phyloP scores from a whole-genome alignment of 1,140 invertebrate genomes.

The Lepidurus couesii region DNA sequence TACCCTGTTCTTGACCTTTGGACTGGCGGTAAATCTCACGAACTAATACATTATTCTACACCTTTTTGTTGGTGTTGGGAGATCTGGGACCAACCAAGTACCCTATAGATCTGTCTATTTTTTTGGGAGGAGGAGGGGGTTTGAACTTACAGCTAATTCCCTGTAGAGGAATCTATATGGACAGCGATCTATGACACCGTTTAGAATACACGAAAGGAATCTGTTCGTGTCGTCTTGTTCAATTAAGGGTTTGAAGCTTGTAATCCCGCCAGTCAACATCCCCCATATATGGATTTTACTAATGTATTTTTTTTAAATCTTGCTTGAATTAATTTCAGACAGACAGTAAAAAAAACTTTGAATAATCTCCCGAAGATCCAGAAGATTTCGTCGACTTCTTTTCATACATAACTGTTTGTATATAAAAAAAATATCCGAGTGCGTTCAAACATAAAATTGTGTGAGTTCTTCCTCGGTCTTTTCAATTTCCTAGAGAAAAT shows the following conservation, averaged over 20 bases:
- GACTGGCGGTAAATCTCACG: not conserved
- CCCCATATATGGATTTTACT: not conserved
- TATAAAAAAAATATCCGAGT: too few species aligned
- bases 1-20: not conserved
- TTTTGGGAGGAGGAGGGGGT: not conserved
- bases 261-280: not conserved
- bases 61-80: not conserved
- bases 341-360: too few species aligned
- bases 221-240: constrained; percentile 11
- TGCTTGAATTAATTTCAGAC: not conserved
- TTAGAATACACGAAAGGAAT: not conserved
- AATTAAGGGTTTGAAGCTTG: not conserved
- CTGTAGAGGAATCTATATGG: not conserved
- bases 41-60: not conserved
- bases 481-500: too few species aligned
- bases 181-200: not conserved
- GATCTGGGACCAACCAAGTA: not conserved
- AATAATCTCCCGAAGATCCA: too few species aligned
- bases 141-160: not conserved
- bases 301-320: not conserved
- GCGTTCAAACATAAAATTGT: too few species aligned
- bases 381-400: too few species aligned
- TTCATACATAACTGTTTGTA: too few species aligned
- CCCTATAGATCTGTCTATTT: not conserved
- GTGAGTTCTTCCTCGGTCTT: too few species aligned